Conservation (phyloP, 1,140 invertebrate genomes). For the Anoplolepis gracilipes region DNA sequence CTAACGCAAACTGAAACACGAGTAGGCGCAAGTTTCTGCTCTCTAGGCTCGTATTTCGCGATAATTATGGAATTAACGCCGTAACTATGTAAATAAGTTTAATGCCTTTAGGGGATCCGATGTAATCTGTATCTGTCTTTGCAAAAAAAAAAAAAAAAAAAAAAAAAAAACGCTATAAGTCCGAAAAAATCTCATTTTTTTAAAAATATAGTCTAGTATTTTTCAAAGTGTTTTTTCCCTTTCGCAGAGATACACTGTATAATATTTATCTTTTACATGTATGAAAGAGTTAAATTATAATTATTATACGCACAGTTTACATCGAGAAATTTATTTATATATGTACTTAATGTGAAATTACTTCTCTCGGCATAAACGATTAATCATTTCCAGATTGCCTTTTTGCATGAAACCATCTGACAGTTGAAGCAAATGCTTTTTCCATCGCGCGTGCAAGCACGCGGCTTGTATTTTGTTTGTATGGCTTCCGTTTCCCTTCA, state of each 20-base stretch:
- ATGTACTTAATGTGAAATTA: neutral
- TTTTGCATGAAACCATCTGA: conserved; percentile 21
- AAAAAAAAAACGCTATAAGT: neutral
- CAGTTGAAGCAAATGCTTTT: conserved; percentile 16
- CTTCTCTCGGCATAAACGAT: neutral
- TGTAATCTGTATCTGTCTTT: neutral
- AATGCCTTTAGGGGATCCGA: neutral
- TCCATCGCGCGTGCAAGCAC: conserved; percentile 32
- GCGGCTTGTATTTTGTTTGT: conserved; percentile 42
- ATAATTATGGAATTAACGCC: conserved; percentile 39
- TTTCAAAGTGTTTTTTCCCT: neutral
- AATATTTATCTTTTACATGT: neutral
- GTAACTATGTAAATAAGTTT: conserved; percentile 35
- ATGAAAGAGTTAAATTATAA: neutral
- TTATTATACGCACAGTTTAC: no score
- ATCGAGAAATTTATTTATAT: neutral
- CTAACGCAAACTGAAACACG: conserved; percentile 56
- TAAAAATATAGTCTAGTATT: neutral
- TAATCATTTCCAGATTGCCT: conserved; percentile 9
- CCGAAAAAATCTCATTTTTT: neutral
- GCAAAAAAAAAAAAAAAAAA: conserved; percentile 11
- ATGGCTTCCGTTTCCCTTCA: conserved; percentile 46
- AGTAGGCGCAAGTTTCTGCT: conserved; percentile 39
- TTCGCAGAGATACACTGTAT: neutral
- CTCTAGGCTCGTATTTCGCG: conserved; percentile 31